These are phyloP conservation scores for Fratercula arctica DNA, from an alignment of 2,797 vertebrate species.

Conservation along the genomic window DNA sequence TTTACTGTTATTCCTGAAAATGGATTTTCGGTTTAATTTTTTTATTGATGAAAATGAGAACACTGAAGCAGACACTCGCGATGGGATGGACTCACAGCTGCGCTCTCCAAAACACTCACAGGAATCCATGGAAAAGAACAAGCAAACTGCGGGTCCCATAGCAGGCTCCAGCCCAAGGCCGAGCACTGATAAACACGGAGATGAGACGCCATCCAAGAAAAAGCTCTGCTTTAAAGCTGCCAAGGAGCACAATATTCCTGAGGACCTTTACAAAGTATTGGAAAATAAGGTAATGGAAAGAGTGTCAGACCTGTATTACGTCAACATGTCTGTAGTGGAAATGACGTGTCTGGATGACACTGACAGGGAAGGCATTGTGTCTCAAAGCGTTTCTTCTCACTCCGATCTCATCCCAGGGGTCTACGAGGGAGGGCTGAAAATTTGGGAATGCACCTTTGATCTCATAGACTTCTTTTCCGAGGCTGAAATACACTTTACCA, in stretches of 20 bases:
- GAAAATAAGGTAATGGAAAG: conserved; percentile 69
- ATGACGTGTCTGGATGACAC: not conserved
- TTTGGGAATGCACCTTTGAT: conserved; percentile 98
- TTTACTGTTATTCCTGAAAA: not conserved
- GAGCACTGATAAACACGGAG: not conserved
- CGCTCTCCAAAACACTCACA: not conserved
- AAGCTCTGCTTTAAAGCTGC: conserved; percentile 27
- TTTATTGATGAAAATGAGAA: conserved; percentile 44
- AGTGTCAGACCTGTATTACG: not conserved
- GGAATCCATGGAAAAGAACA: not conserved
- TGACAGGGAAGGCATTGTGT: conserved; percentile 79
- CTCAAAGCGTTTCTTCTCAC: conserved; percentile 78
- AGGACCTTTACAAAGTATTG: conserved; percentile 58
- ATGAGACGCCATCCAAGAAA: not conserved
- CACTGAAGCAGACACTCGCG: not conserved
- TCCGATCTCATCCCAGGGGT: conserved; percentile 94
- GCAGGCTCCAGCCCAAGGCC: not conserved
- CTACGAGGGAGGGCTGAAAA: conserved; percentile 96
- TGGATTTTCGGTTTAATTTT: conserved; percentile 79
- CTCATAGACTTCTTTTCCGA: conserved; percentile 84
- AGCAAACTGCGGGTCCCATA: not conserved
- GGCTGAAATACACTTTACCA: conserved; percentile 78
- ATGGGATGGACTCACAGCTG: not conserved
- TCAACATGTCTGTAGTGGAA: conserved; percentile 53
- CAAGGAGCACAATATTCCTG: conserved; percentile 70